These are phyloP conservation scores for Scolopax rusticola DNA, from an alignment of 2,797 vertebrate genomes.

Conservation along the genomic window DNA sequence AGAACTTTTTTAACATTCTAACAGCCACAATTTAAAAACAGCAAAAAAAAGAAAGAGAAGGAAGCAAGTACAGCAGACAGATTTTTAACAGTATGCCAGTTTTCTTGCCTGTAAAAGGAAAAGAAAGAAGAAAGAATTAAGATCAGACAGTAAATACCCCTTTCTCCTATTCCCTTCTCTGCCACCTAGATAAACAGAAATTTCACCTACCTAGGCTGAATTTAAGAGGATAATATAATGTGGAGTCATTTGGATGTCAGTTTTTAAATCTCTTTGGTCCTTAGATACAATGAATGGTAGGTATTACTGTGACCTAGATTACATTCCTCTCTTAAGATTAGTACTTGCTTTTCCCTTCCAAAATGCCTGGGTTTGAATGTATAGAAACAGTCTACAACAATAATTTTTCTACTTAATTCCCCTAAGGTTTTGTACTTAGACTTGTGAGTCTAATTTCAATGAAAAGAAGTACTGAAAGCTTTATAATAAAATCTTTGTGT, in stretches of 20 bases:
- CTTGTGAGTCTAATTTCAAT: not conserved
- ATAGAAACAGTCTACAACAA: not conserved
- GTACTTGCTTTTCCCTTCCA: not conserved
- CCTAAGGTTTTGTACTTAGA: not conserved
- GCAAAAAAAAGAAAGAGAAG: not conserved
- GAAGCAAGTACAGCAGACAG: not conserved
- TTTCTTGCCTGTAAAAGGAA: not conserved
- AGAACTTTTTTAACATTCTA: not conserved
- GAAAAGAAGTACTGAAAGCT: not conserved
- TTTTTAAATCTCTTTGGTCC: not conserved
- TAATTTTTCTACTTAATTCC: not conserved
- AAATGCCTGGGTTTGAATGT: not conserved
- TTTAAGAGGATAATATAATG: not conserved
- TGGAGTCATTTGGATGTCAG: not conserved
- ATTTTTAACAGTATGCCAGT: not conserved
- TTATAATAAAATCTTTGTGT: slow-evolving; percentile 11
- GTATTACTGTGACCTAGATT: not conserved
- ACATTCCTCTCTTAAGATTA: not conserved
- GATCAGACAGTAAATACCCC: not conserved
- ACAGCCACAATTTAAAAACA: not conserved
- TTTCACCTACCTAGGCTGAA: not conserved
- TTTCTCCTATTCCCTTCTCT: not conserved
- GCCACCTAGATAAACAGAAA: not conserved
- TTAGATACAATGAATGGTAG: not conserved
- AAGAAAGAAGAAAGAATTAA: not conserved